phyloP scores from a whole-genome alignment of 2,113 vertebrate genomes.

The Damaliscus lunatus region DNA sequence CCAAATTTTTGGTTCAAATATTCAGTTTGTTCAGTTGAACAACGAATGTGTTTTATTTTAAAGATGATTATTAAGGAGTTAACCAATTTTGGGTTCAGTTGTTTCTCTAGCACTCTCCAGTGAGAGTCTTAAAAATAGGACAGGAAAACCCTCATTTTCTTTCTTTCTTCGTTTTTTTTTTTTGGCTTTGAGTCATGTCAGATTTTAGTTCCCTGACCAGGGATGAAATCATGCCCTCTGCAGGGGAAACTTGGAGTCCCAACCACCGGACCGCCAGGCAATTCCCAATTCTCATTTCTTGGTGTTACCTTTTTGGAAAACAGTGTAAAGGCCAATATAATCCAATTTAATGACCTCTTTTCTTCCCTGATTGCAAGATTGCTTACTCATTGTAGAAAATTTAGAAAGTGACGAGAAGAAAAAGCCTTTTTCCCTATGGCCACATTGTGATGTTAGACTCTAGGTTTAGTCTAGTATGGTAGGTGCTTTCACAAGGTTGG shows the following conservation, averaged over 20 bases:
- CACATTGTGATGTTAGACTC: neutral
- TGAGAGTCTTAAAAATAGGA: neutral
- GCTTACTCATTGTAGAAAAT: neutral
- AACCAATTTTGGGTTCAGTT: neutral
- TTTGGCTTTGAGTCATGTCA: neutral
- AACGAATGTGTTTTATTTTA: neutral
- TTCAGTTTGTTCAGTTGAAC: neutral
- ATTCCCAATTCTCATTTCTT: neutral
- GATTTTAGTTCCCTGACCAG: neutral
- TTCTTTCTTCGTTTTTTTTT: neutral
- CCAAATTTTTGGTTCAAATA: neutral
- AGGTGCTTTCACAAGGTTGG: neutral
- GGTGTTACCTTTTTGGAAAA: neutral
- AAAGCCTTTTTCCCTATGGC: neutral
- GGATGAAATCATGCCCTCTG: neutral
- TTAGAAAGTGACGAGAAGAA: neutral
- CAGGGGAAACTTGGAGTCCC: neutral
- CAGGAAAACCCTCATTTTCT: neutral
- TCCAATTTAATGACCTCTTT: neutral
- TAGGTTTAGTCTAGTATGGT: neutral
- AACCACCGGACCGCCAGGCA: neutral
- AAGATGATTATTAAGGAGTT: neutral
- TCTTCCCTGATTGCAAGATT: neutral
- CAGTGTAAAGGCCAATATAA: neutral
- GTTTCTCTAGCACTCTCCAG: neutral